phyloP scores from a whole-genome alignment of 2,797 vertebrate species.

The Ceyx erithaca region DNA sequence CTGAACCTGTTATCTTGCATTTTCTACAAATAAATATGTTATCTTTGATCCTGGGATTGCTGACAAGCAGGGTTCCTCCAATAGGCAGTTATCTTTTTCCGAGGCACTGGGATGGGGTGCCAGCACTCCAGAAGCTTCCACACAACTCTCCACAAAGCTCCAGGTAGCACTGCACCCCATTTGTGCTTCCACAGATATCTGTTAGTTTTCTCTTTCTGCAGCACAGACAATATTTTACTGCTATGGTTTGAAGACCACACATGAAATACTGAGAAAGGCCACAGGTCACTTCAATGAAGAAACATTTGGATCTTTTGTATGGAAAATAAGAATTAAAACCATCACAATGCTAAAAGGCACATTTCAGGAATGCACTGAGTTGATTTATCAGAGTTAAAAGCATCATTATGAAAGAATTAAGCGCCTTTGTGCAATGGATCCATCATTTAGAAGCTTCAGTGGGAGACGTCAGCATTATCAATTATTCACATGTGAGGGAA shows the following conservation, averaged over 20 bases:
- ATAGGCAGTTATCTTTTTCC: fast-evolving
- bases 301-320: neutral
- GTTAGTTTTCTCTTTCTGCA: neutral
- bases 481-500: constrained; percentile 2
- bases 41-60: neutral
- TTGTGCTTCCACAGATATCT: neutral
- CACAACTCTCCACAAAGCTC: neutral
- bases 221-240: neutral
- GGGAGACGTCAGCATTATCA: neutral
- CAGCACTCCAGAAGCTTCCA: neutral
- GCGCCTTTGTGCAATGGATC: neutral
- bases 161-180: neutral
- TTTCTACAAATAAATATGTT: neutral
- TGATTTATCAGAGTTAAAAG: constrained; percentile 11
- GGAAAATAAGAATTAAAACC: neutral
- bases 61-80: neutral
- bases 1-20: neutral
- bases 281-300: neutral
- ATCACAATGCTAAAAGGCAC: neutral
- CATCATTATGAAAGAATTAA: constrained; percentile 20
- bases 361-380: neutral
- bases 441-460: neutral
- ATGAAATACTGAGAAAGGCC: neutral
- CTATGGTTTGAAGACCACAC: neutral
- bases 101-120: fast-evolving